Evolutionary conservation across 2,888 invertebrate genomes (phyloP).

Genomic region (Oeneis ivallda): DNA sequence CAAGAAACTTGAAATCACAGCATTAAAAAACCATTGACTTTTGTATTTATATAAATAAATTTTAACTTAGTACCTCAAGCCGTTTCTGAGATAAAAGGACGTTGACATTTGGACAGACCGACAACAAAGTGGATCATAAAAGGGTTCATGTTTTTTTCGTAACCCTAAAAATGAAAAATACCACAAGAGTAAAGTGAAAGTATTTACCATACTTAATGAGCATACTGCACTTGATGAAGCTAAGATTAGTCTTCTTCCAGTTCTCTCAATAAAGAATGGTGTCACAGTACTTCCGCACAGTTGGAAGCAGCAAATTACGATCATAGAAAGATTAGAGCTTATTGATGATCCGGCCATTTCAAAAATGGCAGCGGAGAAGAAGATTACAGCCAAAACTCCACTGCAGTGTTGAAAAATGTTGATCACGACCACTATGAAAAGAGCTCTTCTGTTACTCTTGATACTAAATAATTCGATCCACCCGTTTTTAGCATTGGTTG

Average conservation of each 20-base stretch:
- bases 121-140: too few relatives aligned
- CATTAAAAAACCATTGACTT: too few relatives aligned
- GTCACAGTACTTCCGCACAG: constrained; percentile 48
- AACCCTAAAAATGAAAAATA: too few relatives aligned
- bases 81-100: too few relatives aligned
- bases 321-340: constrained; percentile 52
- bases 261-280: constrained; percentile 53
- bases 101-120: too few relatives aligned
- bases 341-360: constrained; percentile 34
- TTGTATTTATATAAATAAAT: too few relatives aligned
- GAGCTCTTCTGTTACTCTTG: constrained; percentile 51
- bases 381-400: constrained; percentile 31
- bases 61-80: too few relatives aligned
- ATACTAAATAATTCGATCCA: constrained; percentile 51
- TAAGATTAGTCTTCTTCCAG: constrained; percentile 51
- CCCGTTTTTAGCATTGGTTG: constrained; percentile 37
- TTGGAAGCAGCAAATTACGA: constrained; percentile 52
- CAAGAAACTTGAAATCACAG: too few relatives aligned
- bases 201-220: constrained; percentile 52
- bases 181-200: not conserved
- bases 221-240: constrained; percentile 50
- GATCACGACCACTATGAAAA: constrained; percentile 49
- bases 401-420: constrained; percentile 42
- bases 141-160: too few relatives aligned
- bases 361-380: constrained; percentile 36